Conservation (phyloP, 2,888 invertebrate genomes). For the Belgica antarctica region DNA sequence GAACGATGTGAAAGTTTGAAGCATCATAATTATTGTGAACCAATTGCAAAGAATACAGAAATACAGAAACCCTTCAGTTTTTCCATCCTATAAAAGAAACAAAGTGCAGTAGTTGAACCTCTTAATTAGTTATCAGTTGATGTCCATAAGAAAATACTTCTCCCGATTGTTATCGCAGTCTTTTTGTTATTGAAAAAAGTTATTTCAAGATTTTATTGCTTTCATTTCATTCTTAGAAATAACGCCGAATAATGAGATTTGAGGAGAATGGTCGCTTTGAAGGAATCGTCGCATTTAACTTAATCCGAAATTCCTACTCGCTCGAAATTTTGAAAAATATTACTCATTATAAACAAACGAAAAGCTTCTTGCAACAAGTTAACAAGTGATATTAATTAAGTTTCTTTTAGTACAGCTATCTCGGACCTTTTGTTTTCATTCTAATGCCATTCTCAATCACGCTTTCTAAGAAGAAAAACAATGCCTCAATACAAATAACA, state of each 20-base stretch:
- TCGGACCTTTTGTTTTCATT: not conserved
- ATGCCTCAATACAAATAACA: conserved; percentile 15
- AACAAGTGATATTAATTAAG: conserved; percentile 33
- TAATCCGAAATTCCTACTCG: too few relatives aligned
- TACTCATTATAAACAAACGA: not conserved
- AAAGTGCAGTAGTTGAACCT: not conserved
- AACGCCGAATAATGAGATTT: too few relatives aligned
- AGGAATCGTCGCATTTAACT: too few relatives aligned
- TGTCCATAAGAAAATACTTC: not conserved
- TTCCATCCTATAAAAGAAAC: conserved; percentile 12
- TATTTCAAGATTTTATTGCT: conserved; percentile 6
- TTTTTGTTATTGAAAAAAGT: not conserved
- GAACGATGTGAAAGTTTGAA: not conserved
- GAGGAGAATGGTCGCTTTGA: too few relatives aligned
- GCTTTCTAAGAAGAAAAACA: not conserved
- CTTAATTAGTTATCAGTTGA: too few relatives aligned
- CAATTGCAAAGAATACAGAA: conserved; percentile 9
- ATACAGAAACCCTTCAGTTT: conserved; percentile 22
- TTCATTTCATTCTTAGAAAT: not conserved
- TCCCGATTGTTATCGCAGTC: not conserved
- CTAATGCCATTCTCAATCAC: not conserved
- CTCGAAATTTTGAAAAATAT: not conserved
- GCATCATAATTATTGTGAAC: conserved; percentile 19
- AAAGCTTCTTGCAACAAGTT: conserved; percentile 16
- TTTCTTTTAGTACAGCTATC: not conserved